phyloP scores from a whole-genome alignment of 2,888 invertebrate genomes.

The Lingula anatina region DNA sequence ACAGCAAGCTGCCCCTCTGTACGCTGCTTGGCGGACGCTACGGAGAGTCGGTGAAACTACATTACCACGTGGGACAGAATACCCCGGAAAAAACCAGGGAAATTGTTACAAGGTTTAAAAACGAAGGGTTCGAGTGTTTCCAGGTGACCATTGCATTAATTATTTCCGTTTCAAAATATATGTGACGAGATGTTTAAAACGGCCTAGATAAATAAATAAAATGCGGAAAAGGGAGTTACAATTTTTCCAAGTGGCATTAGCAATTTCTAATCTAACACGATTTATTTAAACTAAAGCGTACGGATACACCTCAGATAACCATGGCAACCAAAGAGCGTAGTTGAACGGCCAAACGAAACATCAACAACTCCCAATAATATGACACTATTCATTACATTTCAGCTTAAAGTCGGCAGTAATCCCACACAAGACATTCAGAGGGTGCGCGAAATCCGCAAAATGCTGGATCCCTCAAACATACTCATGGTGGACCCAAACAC shows the following conservation, averaged over 20 bases:
- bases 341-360: no score
- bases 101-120: background rate
- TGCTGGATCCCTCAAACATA: constrained; percentile 1
- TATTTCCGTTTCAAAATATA: constrained; percentile 6
- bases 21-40: constrained; percentile 11
- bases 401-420: constrained; percentile 11
- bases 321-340: no score
- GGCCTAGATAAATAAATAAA: no score
- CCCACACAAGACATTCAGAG: constrained; percentile 10
- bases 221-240: no score
- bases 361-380: no score
- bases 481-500: constrained; percentile 2
- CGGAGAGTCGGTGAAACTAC: constrained; percentile 8
- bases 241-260: no score
- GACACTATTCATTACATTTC: no score
- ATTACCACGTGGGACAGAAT: constrained; percentile 8
- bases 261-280: no score
- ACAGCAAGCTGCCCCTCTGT: constrained; percentile 7
- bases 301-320: no score
- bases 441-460: background rate
- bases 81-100: constrained; percentile 1
- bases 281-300: no score
- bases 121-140: background rate
- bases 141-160: background rate
- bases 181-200: no score